Percentiles rank a stretch among this genome's conserved stretches.
phyloP scores from a whole-genome alignment of 2,888 invertebrate genomes.

The Eurytoma californica region DNA sequence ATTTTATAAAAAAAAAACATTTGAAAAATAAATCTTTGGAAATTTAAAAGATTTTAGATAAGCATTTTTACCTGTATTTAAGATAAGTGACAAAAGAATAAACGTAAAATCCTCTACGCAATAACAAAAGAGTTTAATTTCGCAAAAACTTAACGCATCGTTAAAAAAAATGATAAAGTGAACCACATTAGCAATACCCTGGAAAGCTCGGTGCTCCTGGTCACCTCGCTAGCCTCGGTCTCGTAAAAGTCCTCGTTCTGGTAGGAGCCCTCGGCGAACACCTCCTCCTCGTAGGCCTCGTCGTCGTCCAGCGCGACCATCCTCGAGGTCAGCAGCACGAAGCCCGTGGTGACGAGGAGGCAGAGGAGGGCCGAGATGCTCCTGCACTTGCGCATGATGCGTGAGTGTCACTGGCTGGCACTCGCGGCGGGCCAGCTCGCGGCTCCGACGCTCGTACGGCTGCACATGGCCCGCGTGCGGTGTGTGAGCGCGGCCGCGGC shows the following conservation, averaged over 20 bases:
- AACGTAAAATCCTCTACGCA: too few relatives aligned
- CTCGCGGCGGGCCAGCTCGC: neutral
- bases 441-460: neutral
- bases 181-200: constrained; percentile 17
- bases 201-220: constrained; percentile 15
- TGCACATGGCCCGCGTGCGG: constrained; percentile 11
- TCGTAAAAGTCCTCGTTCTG: constrained; percentile 35
- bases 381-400: constrained; percentile 41
- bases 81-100: too few relatives aligned
- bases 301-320: constrained; percentile 27
- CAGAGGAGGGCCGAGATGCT: constrained; percentile 18
- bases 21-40: too few relatives aligned
- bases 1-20: too few relatives aligned
- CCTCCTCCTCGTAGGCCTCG: constrained; percentile 12
- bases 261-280: constrained; percentile 16
- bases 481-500: neutral
- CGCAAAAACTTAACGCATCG: too few relatives aligned
- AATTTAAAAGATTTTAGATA: too few relatives aligned
- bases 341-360: constrained; percentile 31
- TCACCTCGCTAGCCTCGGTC: neutral
- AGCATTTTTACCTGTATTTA: too few relatives aligned
- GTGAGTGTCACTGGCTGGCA: neutral
- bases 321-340: constrained; percentile 37
- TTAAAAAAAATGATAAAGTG: too few relatives aligned
- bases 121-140: too few relatives aligned